Evolutionary conservation across 2,888 invertebrate species (phyloP).

Genomic region (Willowsia nigromaculata): DNA sequence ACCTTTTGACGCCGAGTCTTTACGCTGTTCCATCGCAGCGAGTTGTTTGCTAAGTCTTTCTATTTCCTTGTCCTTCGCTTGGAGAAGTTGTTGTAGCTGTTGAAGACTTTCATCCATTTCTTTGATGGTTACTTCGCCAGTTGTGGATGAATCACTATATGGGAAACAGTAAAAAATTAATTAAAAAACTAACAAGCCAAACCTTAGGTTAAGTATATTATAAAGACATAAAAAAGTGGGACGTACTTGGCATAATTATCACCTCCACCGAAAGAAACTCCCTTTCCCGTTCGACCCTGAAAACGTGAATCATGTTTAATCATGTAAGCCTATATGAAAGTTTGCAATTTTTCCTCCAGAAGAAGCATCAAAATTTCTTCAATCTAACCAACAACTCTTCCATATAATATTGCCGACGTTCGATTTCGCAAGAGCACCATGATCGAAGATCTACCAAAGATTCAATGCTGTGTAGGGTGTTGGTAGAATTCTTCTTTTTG

Average conservation of each 20-base stretch:
- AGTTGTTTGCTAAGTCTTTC: background rate
- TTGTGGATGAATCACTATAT: background rate
- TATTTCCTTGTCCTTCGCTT: conserved; percentile 39
- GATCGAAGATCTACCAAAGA: conserved; percentile 72
- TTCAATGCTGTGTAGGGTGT: conserved; percentile 71
- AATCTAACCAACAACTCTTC: conserved; percentile 66
- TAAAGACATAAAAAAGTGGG: background rate
- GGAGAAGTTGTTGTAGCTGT: conserved; percentile 35
- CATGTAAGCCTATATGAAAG: background rate
- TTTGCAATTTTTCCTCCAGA: background rate
- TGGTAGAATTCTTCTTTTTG: conserved; percentile 57
- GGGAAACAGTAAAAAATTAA: background rate
- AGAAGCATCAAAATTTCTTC: background rate
- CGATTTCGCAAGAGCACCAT: conserved; percentile 69
- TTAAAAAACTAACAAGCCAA: background rate
- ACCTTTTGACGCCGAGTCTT: background rate
- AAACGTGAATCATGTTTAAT: too few species aligned
- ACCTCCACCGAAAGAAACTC: background rate
- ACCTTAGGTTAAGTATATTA: background rate
- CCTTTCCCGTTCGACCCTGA: background rate
- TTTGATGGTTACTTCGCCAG: conserved; percentile 18
- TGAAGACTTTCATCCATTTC: conserved; percentile 54
- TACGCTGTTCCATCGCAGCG: background rate
- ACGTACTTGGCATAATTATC: background rate
- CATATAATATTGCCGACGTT: conserved; percentile 67